Conservation (phyloP, 1,140 invertebrate species). For the Brachystomella parvula region DNA sequence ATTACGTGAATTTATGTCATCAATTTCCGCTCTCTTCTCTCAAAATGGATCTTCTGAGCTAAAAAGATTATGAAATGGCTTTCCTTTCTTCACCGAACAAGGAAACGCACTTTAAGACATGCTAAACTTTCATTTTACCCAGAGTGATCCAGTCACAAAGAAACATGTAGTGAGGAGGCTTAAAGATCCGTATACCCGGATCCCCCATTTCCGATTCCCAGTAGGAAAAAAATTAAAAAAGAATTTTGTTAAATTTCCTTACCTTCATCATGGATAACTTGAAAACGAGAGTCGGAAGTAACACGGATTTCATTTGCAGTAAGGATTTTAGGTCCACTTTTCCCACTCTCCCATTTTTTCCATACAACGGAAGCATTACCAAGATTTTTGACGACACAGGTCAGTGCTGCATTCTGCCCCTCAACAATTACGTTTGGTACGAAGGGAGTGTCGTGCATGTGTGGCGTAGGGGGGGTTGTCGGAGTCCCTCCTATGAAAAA, state of each 20-base stretch:
- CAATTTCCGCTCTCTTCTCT: constrained; percentile 11
- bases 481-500: neutral
- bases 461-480: constrained; percentile 24
- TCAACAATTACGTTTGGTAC: constrained; percentile 49
- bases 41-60: neutral
- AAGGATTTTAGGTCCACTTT: constrained; percentile 48
- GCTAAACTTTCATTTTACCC: neutral
- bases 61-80: neutral
- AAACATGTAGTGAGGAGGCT: neutral
- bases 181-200: neutral
- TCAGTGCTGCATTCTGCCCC: constrained; percentile 62
- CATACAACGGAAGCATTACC: constrained; percentile 60
- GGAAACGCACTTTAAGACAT: neutral
- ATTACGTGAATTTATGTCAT: constrained; percentile 21
- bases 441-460: constrained; percentile 37
- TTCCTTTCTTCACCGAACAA: neutral
- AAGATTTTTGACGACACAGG: constrained; percentile 63
- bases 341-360: constrained; percentile 56
- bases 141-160: neutral
- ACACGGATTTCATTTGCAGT: constrained; percentile 64
- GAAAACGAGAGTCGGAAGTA: constrained; percentile 58
- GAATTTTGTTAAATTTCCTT: constrained; percentile 33
- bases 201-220: neutral
- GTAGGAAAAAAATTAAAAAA: neutral
- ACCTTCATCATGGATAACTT: constrained; percentile 64